Conservation (phyloP, 2,113 vertebrate genomes). For the Miniopterus natalensis region DNA sequence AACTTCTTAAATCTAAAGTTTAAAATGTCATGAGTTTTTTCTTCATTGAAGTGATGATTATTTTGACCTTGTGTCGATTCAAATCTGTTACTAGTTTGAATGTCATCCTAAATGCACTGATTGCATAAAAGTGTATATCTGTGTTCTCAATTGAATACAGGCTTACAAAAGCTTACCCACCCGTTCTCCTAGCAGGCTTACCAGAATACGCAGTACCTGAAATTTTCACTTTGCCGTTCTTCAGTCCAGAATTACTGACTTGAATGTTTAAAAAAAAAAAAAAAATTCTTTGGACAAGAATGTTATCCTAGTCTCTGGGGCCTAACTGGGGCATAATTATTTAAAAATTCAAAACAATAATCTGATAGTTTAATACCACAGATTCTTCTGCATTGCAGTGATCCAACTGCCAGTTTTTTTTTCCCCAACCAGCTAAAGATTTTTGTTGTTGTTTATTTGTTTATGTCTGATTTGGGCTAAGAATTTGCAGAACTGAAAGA, state of each 20-base stretch:
- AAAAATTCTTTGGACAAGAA: slow-evolving; percentile 17
- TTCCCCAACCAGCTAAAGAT: not conserved
- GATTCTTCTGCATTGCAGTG: not conserved
- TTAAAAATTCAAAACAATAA: slow-evolving; percentile 25
- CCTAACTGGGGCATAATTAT: not conserved
- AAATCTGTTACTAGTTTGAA: slow-evolving; percentile 21
- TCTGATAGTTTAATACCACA: slow-evolving; percentile 8
- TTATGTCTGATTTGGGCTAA: slow-evolving; percentile 54
- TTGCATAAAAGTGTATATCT: not conserved
- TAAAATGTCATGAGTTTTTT: slow-evolving; percentile 52
- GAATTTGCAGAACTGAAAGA: slow-evolving; percentile 61
- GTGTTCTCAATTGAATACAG: slow-evolving; percentile 35
- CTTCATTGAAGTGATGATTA: slow-evolving; percentile 18
- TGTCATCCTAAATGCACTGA: not conserved
- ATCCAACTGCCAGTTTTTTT: slow-evolving; percentile 30
- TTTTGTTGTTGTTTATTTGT: slow-evolving; percentile 48
- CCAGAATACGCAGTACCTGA: not conserved
- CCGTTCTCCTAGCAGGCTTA: not conserved
- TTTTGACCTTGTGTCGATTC: slow-evolving; percentile 50
- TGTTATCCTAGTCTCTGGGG: not conserved
- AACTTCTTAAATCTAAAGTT: slow-evolving; percentile 50
- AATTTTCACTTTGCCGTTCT: slow-evolving; percentile 50
- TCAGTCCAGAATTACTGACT: slow-evolving; percentile 12
- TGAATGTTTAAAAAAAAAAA: slow-evolving; percentile 26
- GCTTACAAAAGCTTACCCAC: not conserved